A percentile compares a stretch with the other conserved stretches of the same genome.
Conservation (phyloP, 2,113 vertebrate genomes). For the Mugil cephalus region DNA sequence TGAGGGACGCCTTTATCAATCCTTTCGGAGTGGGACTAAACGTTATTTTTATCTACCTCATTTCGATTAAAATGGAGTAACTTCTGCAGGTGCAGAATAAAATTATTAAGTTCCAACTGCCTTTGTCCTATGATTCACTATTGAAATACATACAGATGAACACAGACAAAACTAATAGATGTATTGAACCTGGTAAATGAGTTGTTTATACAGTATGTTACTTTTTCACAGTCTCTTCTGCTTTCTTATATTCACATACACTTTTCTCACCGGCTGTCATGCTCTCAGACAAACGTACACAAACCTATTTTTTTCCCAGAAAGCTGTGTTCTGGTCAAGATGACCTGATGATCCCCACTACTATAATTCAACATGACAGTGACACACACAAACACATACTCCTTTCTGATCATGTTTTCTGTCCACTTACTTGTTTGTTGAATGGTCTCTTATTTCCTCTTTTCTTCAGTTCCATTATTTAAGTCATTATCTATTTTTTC, state of each 20-base stretch:
- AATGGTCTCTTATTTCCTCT: neutral
- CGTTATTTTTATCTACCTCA: too few species aligned
- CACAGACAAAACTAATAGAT: too few species aligned
- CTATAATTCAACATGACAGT: constrained; percentile 35
- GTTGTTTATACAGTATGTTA: neutral
- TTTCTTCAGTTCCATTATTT: too few species aligned
- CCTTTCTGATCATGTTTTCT: neutral
- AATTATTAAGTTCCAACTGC: too few species aligned
- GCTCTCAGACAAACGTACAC: neutral
- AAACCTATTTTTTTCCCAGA: constrained; percentile 38
- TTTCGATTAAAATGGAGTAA: too few species aligned
- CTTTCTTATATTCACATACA: neutral
- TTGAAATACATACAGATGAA: too few species aligned
- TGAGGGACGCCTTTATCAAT: too few species aligned
- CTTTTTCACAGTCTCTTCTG: constrained; percentile 2
- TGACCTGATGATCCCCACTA: constrained; percentile 25
- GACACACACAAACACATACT: neutral
- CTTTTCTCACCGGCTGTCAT: neutral
- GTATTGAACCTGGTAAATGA: neutral
- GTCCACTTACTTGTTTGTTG: neutral
- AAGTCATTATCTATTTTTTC: too few species aligned
- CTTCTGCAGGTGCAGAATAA: too few species aligned
- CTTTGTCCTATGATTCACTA: too few species aligned
- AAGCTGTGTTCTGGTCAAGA: constrained; percentile 13
- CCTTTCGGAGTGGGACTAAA: too few species aligned